phyloP scores from a whole-genome alignment of 2,797 vertebrate species.

The Melanogrammus aeglefinus region DNA sequence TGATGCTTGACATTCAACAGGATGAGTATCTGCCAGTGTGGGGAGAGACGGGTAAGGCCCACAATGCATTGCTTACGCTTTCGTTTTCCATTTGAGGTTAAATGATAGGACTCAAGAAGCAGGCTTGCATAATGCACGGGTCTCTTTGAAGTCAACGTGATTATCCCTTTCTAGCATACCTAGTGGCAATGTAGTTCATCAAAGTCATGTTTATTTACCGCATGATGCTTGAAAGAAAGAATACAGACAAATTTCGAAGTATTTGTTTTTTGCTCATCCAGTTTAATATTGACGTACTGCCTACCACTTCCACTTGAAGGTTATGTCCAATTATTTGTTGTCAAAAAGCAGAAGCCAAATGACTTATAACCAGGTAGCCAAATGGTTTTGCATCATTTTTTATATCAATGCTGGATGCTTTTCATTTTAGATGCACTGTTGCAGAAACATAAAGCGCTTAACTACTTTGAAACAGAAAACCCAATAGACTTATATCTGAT shows the following conservation, averaged over 20 bases:
- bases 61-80: neutral
- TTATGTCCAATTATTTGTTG: neutral
- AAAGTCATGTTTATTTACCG: neutral
- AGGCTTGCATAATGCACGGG: neutral
- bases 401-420: neutral
- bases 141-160: neutral
- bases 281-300: neutral
- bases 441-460: neutral
- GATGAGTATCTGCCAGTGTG: constrained; percentile 97
- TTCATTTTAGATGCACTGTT: neutral
- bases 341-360: neutral
- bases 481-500: neutral
- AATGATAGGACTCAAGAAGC: constrained; percentile 6
- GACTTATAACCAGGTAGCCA: neutral
- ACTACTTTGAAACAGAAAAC: neutral
- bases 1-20: constrained; percentile 99
- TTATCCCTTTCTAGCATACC: neutral
- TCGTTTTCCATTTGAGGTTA: neutral
- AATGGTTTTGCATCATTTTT: neutral
- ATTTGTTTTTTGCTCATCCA: neutral
- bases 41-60: constrained; percentile 81
- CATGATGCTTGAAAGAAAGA: neutral
- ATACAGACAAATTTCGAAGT: no score
- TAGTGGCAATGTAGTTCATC: neutral
- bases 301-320: neutral